Evolutionary conservation across 2,888 invertebrate genomes (phyloP).

Genomic region (Coecobrya sp.): DNA sequence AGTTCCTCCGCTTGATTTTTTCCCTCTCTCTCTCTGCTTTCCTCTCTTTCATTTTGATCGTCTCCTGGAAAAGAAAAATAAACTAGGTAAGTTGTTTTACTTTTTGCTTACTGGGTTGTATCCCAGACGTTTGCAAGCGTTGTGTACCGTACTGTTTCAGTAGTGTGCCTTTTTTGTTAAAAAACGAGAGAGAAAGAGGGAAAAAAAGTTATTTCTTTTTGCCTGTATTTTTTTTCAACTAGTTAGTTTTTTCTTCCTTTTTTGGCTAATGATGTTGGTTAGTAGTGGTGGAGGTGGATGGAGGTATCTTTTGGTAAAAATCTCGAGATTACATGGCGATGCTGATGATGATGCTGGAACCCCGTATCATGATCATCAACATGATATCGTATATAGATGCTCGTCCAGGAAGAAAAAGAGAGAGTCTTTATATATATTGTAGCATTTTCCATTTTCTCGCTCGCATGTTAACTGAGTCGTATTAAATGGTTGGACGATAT

Average conservation of each 20-base stretch:
- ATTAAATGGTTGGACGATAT: constrained; percentile 9
- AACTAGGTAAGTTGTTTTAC: neutral
- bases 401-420: neutral
- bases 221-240: neutral
- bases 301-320: constrained; percentile 50
- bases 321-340: constrained; percentile 43
- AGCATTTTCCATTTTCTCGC: constrained; percentile 38
- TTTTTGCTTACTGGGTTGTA: constrained; percentile 1
- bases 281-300: neutral
- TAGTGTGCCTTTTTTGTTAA: neutral
- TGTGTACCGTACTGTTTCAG: neutral
- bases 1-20: constrained; percentile 3
- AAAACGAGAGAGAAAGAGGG: neutral
- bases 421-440: constrained; percentile 1
- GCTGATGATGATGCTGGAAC: constrained; percentile 20
- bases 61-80: neutral
- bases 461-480: constrained; percentile 36
- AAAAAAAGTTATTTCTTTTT: neutral
- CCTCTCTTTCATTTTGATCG: neutral
- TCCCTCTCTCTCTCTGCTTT: neutral
- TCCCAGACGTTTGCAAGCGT: neutral
- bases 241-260: constrained; percentile 34
- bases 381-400: too few species aligned
- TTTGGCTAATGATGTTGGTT: constrained; percentile 54
- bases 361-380: neutral